phyloP scores from a whole-genome alignment of 2,888 invertebrate species.

The Autographa gamma region DNA sequence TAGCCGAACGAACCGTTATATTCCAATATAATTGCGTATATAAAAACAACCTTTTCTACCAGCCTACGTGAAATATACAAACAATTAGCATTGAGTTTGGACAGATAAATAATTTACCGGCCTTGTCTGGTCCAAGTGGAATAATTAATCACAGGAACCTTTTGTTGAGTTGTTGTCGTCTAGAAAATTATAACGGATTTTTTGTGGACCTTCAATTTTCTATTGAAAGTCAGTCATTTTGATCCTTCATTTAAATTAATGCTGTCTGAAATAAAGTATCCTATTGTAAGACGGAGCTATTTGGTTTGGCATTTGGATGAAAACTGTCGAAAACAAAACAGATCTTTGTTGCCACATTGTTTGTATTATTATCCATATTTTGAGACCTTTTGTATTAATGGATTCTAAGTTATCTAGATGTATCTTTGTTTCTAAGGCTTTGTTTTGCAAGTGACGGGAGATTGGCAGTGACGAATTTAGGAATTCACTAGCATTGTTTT shows the following conservation, averaged over 20 bases:
- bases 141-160: constrained; percentile 53
- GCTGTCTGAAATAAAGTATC: constrained; percentile 52
- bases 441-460: constrained; percentile 51
- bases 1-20: not conserved
- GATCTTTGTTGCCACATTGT: constrained; percentile 37
- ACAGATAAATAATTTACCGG: constrained; percentile 44
- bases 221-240: constrained; percentile 51
- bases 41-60: constrained; percentile 15
- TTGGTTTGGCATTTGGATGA: constrained; percentile 38
- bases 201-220: constrained; percentile 39
- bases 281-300: constrained; percentile 35
- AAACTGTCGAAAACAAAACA: constrained; percentile 54
- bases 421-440: constrained; percentile 56
- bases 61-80: constrained; percentile 34
- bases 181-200: constrained; percentile 48
- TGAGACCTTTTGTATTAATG: constrained; percentile 76
- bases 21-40: not conserved
- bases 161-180: constrained; percentile 44
- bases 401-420: constrained; percentile 70
- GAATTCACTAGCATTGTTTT: not conserved
- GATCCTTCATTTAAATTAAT: constrained; percentile 61
- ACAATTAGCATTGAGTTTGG: constrained; percentile 45
- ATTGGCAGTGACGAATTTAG: constrained; percentile 27
- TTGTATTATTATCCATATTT: constrained; percentile 64
- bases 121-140: constrained; percentile 42